Evolutionary conservation across 2,113 vertebrate species (phyloP).

Genomic region (Rhinolophus ferrumequinum): DNA sequence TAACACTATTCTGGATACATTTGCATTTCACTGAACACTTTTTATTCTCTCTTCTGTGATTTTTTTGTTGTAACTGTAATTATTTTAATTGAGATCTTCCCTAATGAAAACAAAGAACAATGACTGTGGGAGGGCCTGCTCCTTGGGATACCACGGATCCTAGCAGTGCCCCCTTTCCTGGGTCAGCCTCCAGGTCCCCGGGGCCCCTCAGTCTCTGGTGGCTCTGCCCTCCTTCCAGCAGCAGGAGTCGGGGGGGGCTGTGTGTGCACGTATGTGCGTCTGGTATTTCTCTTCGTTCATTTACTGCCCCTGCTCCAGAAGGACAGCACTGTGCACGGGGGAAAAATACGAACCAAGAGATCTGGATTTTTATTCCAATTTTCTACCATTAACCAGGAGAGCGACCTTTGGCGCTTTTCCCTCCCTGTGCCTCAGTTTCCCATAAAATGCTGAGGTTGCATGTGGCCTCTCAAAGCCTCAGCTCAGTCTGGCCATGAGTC

Average conservation of each 20-base stretch:
- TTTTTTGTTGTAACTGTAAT: slow-evolving; percentile 62
- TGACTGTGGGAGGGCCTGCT: neutral
- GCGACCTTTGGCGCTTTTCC: neutral
- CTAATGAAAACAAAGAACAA: slow-evolving; percentile 58
- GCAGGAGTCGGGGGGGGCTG: fast-evolving
- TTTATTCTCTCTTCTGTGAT: neutral
- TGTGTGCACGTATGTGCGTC: fast-evolving
- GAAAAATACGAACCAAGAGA: neutral
- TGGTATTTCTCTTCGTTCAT: too few species aligned
- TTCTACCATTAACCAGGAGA: neutral
- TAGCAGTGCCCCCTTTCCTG: fast-evolving
- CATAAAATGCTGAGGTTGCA: neutral
- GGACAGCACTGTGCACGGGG: neutral
- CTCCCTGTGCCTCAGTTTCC: neutral
- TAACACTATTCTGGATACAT: neutral
- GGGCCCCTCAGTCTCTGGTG: neutral
- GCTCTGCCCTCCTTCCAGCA: neutral
- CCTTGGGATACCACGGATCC: neutral
- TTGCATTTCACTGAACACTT: neutral
- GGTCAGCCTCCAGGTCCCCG: neutral
- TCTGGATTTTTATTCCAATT: neutral
- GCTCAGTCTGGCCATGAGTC: neutral
- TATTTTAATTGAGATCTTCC: slow-evolving; percentile 73
- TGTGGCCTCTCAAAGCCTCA: neutral
- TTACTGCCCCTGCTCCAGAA: neutral